A percentile compares a stretch with the other conserved stretches of the same genome.
phyloP scores from a whole-genome alignment of 2,113 vertebrate genomes.

The Geothlypis trichas region DNA sequence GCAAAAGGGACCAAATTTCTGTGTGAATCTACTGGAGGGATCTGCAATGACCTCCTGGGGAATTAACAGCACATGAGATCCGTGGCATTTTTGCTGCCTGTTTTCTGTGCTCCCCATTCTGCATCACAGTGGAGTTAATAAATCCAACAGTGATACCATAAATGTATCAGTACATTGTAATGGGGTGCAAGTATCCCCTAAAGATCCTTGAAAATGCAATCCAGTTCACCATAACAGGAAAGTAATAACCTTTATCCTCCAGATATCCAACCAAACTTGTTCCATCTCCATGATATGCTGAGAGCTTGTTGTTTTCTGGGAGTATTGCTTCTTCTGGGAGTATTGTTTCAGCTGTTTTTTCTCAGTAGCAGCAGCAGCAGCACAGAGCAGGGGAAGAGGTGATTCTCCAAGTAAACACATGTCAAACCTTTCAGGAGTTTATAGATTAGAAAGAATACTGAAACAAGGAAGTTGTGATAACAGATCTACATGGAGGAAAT shows the following conservation, averaged over 20 bases:
- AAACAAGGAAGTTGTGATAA: conserved; percentile 46
- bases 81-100: not conserved
- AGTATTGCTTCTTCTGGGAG: not conserved
- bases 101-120: not conserved
- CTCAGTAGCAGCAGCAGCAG: not conserved
- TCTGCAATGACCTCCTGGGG: not conserved
- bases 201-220: not conserved
- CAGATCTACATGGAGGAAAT: conserved; percentile 6
- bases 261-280: not conserved
- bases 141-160: not conserved
- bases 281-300: not conserved
- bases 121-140: not conserved
- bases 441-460: not conserved
- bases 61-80: not conserved
- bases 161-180: not conserved
- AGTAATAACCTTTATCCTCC: not conserved
- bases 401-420: not conserved
- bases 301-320: not conserved
- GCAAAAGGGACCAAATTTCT: not conserved
- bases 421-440: conserved; percentile 3
- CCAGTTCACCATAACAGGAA: not conserved
- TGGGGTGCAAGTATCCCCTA: not conserved
- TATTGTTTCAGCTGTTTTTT: conserved; percentile 8
- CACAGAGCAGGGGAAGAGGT: not conserved
- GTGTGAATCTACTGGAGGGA: not conserved